Evolutionary conservation across 1,140 invertebrate species (phyloP).

Genomic region (Acyrthosiphon pisum): DNA sequence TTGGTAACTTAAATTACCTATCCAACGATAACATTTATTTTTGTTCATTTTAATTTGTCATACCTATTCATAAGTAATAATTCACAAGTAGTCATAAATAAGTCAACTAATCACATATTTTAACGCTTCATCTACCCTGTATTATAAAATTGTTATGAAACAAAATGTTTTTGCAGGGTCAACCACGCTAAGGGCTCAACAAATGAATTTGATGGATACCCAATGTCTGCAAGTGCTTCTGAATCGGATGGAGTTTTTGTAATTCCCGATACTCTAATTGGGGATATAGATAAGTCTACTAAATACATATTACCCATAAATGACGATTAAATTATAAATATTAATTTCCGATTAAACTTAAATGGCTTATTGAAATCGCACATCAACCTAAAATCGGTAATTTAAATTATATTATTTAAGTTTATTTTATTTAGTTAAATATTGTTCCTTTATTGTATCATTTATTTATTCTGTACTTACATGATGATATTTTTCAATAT

Average conservation of each 20-base stretch:
- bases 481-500: not conserved
- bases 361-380: not conserved
- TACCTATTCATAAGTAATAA: not conserved
- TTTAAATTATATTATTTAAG: constrained; percentile 6
- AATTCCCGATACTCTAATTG: constrained; percentile 34
- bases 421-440: not conserved
- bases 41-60: not conserved
- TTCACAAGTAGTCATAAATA: no score
- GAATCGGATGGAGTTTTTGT: constrained; percentile 34
- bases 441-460: constrained; percentile 3
- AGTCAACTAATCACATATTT: not conserved
- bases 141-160: not conserved
- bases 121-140: not conserved
- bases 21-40: not conserved
- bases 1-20: not conserved
- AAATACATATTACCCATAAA: constrained; percentile 44
- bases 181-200: not conserved
- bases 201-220: not conserved
- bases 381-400: not conserved
- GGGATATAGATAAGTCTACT: constrained; percentile 40
- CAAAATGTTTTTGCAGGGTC: constrained; percentile 10
- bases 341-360: not conserved
- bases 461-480: not conserved
- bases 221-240: constrained; percentile 21
- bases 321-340: not conserved